Base-by-base conservation (phyloP, 2,888 invertebrate species). In the Hydrotaea cyrtoneurina region DNA sequence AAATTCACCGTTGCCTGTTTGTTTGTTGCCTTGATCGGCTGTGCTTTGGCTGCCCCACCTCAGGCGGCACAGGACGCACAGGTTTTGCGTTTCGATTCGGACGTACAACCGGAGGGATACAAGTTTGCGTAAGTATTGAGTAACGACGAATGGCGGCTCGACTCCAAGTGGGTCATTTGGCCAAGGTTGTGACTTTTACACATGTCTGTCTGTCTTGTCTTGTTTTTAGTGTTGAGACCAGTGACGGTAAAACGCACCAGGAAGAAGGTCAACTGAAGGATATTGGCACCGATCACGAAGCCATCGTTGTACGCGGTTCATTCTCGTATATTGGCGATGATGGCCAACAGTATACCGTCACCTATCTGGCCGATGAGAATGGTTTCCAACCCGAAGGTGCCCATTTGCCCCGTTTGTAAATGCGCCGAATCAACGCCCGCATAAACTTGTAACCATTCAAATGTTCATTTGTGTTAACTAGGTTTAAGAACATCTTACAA, bases 181-280 rank as follows among this genome's bases (percentile, higher is more conserved):
- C 79, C 82, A 82, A 85, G 87, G 39, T 39, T 39, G 39, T 55
- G 43, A 13, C 31, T 64, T 31, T 46, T 57, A n/a, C 31, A n/a
- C 31, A 31, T n/a, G 36, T 31, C 23, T 76, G 71, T 81, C 69
- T 78, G 36, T 53, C 7, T 78, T 39, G 39, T 13, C 36, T 19
- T 66, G 36, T 8, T 31, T 50, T 50, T n/a, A 95, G 95, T 31
- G 94, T 94, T 87, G 94, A 95, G 88, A 95, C 95, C 15, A 95
- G 95, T 87, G 94, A 95, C 87, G 95, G 95, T 31, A 93, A 94
- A 19, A 93, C 94, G 3, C 93, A 94, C 15, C 92, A 94, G 87
- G 95, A 95, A 89, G 93, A 94, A 88, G 95, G 94, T 1, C 93
- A 93, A 80, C 90, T 95, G 77, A 91, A 93, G 88, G 94, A 95